A percentile compares a stretch with the other conserved stretches of the same genome.
Conservation (phyloP, 2,888 invertebrate genomes). For the Andrena bicolor region DNA sequence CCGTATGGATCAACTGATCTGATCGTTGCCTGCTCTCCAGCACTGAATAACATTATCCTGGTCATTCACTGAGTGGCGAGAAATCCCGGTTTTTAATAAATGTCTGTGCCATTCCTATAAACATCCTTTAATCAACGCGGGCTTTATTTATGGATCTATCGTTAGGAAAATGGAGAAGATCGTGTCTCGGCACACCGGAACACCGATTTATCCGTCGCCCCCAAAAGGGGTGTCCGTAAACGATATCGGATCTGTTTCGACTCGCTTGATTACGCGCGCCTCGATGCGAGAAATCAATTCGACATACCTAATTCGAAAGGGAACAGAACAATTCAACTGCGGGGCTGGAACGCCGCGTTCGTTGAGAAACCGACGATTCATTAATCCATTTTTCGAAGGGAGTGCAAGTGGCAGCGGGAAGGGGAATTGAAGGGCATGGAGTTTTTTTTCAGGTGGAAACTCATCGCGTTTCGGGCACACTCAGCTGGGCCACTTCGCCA, state of each 20-base stretch:
- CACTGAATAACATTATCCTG: background rate
- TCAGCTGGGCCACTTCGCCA: slow-evolving; percentile 53
- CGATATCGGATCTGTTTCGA: slow-evolving; percentile 8
- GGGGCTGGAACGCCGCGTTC: slow-evolving; percentile 7
- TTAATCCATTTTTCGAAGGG: slow-evolving; percentile 42
- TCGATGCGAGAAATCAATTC: slow-evolving; percentile 19
- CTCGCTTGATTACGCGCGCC: slow-evolving; percentile 18
- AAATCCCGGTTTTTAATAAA: background rate
- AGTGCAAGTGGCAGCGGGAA: slow-evolving; percentile 1
- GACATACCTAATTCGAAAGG: slow-evolving; percentile 18
- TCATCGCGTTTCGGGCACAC: slow-evolving; percentile 27
- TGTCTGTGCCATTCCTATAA: background rate
- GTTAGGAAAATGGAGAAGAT: background rate
- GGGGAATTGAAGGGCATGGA: slow-evolving; percentile 25
- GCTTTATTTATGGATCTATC: background rate
- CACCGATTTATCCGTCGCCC: background rate
- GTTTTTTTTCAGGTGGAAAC: slow-evolving; percentile 33
- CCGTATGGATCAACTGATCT: background rate
- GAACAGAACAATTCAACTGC: slow-evolving; percentile 13
- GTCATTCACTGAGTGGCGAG: background rate
- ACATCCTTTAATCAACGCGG: background rate
- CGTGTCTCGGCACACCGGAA: background rate
- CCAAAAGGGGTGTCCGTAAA: slow-evolving; percentile 1
- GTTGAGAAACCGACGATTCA: slow-evolving; percentile 31
- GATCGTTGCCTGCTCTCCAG: background rate